Evolutionary conservation across 1,140 invertebrate species (phyloP).

Genomic region (Teleopsis dalmanni): DNA sequence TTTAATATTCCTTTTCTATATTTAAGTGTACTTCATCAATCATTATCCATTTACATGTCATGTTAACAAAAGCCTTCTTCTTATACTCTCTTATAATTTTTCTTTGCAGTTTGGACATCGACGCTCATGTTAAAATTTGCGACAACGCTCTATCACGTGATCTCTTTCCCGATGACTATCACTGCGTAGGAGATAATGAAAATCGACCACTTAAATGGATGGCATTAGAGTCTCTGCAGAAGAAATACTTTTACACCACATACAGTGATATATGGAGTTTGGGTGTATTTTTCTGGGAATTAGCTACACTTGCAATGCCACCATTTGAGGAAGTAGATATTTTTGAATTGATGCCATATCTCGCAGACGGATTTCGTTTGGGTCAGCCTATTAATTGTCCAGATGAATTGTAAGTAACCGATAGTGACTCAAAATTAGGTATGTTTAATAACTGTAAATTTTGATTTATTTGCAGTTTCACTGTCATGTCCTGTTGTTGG

Average conservation of each 20-base stretch:
- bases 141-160: constrained; percentile 86
- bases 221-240: constrained; percentile 77
- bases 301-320: constrained; percentile 67
- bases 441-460: background rate
- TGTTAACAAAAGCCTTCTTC: too few relatives aligned
- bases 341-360: constrained; percentile 80
- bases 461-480: constrained; percentile 56
- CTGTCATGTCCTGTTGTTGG: constrained; percentile 90
- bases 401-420: constrained; percentile 77
- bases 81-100: too few relatives aligned
- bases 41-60: too few relatives aligned
- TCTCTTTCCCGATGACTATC: constrained; percentile 90
- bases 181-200: constrained; percentile 90
- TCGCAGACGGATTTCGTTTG: constrained; percentile 80
- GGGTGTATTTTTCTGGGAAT: constrained; percentile 90
- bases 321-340: constrained; percentile 75
- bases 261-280: constrained; percentile 65
- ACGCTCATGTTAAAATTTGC: constrained; percentile 76
- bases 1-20: too few relatives aligned
- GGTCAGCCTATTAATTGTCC: constrained; percentile 89
- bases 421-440: background rate
- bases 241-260: constrained; percentile 47
- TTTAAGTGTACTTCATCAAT: too few relatives aligned
- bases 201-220: constrained; percentile 94
- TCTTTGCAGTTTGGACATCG: constrained; percentile 63